These are phyloP conservation scores for Penaeus japonicus DNA, from an alignment of 1,140 invertebrate species.

Conservation along the genomic window DNA sequence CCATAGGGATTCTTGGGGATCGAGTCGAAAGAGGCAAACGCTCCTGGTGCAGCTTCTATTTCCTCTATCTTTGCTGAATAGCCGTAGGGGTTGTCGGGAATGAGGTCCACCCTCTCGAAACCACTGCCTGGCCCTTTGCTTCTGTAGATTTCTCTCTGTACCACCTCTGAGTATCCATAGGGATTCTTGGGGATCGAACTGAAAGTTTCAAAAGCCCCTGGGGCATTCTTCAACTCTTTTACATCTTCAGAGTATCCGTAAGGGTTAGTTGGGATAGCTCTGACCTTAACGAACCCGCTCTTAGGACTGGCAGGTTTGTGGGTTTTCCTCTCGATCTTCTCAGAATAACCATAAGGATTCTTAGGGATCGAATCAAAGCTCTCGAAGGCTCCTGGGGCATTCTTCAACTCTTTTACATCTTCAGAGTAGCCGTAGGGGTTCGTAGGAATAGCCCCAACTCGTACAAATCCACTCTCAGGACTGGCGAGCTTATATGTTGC, in stretches of 20 bases:
- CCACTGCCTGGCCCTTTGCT: no score
- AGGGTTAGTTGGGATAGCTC: not conserved
- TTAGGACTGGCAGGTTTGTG: not conserved
- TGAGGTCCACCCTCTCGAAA: not conserved
- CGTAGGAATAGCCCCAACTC: no score
- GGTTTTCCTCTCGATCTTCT: not conserved
- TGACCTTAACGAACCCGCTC: not conserved
- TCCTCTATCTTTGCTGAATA: not conserved
- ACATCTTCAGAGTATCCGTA: not conserved
- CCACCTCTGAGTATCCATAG: not conserved
- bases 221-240: not conserved
- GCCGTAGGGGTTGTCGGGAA: not conserved
- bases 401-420: not conserved
- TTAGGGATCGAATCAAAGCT: not conserved
- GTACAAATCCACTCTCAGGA: no score
- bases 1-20: not conserved
- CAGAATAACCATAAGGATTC: constrained; percentile 1
- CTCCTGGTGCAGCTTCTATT: no score
- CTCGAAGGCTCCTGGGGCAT: not conserved
- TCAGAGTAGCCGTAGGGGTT: not conserved
- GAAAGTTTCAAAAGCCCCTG: not conserved
- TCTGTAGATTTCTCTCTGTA: not conserved
- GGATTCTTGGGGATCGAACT: not conserved
- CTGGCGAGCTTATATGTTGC: no score
- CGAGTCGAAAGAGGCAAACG: not conserved